Evolutionary conservation across 2,113 vertebrate species (phyloP).

Genomic region (Collichthys lucidus): DNA sequence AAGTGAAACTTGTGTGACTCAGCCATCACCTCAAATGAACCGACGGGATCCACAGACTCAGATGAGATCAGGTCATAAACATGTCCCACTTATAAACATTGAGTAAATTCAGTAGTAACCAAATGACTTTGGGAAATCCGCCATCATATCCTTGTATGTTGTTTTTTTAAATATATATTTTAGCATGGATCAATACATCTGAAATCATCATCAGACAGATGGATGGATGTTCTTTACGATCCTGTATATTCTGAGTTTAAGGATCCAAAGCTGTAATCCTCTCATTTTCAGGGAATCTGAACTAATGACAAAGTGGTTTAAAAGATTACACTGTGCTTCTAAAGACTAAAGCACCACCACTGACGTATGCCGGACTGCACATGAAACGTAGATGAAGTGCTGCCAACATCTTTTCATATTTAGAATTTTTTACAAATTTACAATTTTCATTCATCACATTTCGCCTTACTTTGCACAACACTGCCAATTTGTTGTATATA

Average conservation of each 20-base stretch:
- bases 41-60: neutral
- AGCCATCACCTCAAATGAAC: constrained; percentile 35
- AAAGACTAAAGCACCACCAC: constrained; percentile 52
- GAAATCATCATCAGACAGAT: neutral
- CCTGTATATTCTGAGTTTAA: constrained; percentile 29
- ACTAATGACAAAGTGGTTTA: constrained; percentile 66
- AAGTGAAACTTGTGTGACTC: constrained; percentile 14
- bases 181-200: neutral
- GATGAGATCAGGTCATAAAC: constrained; percentile 4
- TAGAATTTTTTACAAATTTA: constrained; percentile 34
- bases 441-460: too few relatives aligned
- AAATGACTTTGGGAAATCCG: neutral
- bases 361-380: constrained; percentile 19
- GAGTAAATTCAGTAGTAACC: neutral
- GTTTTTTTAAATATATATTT: neutral
- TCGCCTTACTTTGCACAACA: too few relatives aligned
- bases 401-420: constrained; percentile 35
- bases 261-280: constrained; percentile 47
- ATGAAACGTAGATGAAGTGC: constrained; percentile 34
- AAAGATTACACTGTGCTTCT: constrained; percentile 59
- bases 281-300: constrained; percentile 59
- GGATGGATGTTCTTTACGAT: constrained; percentile 46
- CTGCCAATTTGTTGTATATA: too few relatives aligned
- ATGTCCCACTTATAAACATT: neutral
- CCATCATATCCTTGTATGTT: neutral